Evolutionary conservation across 2,797 vertebrate genomes (phyloP), one percentile per base, ranked within the genome.

Genomic region (Artibeus jamaicensis): DNA sequence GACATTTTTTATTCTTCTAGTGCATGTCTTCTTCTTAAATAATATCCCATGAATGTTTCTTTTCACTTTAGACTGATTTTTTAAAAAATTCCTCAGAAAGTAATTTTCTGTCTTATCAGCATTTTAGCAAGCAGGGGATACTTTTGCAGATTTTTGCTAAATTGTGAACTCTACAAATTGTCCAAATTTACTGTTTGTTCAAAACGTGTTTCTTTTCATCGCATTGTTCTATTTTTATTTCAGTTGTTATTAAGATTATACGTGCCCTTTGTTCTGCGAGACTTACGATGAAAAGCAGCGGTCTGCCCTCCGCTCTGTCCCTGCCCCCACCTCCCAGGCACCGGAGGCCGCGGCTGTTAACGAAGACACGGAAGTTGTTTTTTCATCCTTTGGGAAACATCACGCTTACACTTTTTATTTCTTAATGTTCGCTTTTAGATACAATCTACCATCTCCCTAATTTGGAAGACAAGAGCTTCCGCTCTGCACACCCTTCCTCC

Each of bases 21-120:
- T 22, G 7, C 7, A 67, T 86, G 81, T 71, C 9, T 85, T 62
- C 83, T 91, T 53, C 74, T 39, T 81, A 74, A 29, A 39, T 46
- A 46, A 24, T 29, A 42, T 9, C 22, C 11, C 46, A 18, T 50
- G 59, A 39, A 32, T 50, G 55, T 71, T 42, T 46, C 76, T 71
- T 15, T 81, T 87, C 59, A 55, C 34, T 88, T 88, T 73, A 89
- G 71, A 44, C 39, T 50, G 65, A 65, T 50, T 87, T 67, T 87
- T 76, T 4, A 1, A 15, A 11, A 22, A 42, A 39, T 50, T 10
- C 39, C 34, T 16, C 46, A 67, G 37, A 59, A 67, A 39, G 39
- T 34, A 42, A 44, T 59, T 94, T 89, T 83, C 44, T 67, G 73
- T 88, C 86, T 91, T 71, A 85, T 82, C 78, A 91, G 87, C 48